Conservation (phyloP, 1,140 invertebrate species). For the Neuroterus valhalla region DNA sequence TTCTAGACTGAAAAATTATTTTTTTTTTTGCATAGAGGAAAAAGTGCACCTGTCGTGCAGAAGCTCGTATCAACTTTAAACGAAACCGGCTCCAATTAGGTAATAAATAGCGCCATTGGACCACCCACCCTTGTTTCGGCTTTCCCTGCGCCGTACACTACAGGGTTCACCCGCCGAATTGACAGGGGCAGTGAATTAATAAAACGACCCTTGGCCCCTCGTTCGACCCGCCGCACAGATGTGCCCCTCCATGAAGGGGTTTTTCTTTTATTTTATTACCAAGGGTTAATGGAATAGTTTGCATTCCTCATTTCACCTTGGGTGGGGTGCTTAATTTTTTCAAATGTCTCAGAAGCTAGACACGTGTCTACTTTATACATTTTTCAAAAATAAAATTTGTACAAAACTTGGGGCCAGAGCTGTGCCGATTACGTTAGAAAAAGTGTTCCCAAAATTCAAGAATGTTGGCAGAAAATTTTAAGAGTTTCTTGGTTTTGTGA, state of each 20-base stretch:
- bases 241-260: constrained; percentile 55
- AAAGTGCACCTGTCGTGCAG: constrained; percentile 43
- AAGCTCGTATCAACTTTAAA: constrained; percentile 42
- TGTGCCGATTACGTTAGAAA: not conserved
- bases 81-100: constrained; percentile 54
- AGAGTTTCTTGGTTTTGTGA: constrained; percentile 10
- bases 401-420: too few species aligned
- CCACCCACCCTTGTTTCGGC: constrained; percentile 54
- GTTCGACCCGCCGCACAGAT: constrained; percentile 59
- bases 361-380: not conserved
- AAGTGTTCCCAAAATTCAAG: constrained; percentile 27
- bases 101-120: constrained; percentile 52
- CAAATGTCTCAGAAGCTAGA: not conserved
- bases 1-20: not conserved
- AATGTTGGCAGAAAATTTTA: not conserved
- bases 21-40: not conserved
- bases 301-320: constrained; percentile 38
- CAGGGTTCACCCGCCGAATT: constrained; percentile 46
- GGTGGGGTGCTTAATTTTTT: not conserved
- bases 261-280: constrained; percentile 63
- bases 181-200: constrained; percentile 61
- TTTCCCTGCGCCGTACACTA: constrained; percentile 38
- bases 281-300: constrained; percentile 64
- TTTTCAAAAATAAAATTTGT: not conserved
- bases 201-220: constrained; percentile 58